These are phyloP conservation scores for Alectura lathami DNA, from an alignment of 2,113 vertebrate genomes.

Conservation along the genomic window DNA sequence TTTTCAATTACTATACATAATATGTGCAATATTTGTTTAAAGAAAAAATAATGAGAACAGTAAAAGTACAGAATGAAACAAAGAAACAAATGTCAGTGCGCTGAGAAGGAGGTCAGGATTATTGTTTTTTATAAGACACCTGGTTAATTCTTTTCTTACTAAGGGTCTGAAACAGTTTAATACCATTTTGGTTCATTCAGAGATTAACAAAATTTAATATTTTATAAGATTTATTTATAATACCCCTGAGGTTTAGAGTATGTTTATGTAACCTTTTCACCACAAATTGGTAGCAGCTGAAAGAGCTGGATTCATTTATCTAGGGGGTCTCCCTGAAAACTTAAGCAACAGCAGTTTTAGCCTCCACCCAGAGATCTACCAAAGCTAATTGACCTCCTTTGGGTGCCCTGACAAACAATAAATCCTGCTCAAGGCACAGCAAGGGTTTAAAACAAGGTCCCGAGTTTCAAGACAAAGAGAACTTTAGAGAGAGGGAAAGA, in stretches of 20 bases:
- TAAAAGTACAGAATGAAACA: background rate
- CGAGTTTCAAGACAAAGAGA: constrained; percentile 13
- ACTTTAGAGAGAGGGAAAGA: background rate
- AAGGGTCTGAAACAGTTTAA: constrained; percentile 38
- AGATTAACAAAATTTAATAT: constrained; percentile 42
- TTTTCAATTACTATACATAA: background rate
- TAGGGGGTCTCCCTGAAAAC: constrained; percentile 55
- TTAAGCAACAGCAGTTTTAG: constrained; percentile 60
- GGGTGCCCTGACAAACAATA: constrained; percentile 54
- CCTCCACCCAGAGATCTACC: constrained; percentile 32
- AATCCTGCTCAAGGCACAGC: constrained; percentile 38
- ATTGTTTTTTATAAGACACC: background rate
- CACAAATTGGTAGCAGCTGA: constrained; percentile 60
- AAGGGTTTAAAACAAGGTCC: constrained; percentile 34
- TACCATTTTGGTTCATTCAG: constrained; percentile 10
- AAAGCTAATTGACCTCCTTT: constrained; percentile 60
- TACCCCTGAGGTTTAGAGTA: constrained; percentile 51
- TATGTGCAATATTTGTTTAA: background rate
- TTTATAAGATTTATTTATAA: constrained; percentile 70
- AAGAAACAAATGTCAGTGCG: constrained; percentile 2
- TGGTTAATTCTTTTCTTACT: constrained; percentile 3
- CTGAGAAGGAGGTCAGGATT: background rate
- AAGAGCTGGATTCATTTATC: constrained; percentile 66
- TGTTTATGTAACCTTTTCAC: constrained; percentile 66
- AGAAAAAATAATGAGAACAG: background rate